Percentiles rank a stretch among this genome's conserved stretches.
phyloP scores from a whole-genome alignment of 2,113 vertebrate species.

The Epinephelus lanceolatus region DNA sequence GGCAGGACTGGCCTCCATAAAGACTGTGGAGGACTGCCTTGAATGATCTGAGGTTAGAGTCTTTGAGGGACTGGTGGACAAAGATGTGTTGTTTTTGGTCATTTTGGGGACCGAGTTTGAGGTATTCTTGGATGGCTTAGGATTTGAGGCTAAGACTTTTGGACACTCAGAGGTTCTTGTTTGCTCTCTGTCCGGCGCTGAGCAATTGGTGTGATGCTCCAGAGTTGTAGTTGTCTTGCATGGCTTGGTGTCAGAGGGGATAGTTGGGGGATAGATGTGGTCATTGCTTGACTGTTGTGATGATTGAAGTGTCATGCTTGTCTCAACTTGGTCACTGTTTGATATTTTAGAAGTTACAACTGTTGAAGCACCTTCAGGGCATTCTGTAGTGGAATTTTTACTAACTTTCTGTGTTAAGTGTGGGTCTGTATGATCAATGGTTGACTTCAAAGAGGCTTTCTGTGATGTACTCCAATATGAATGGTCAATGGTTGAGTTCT shows the following conservation, averaged over 20 bases:
- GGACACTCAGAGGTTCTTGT: constrained; percentile 1
- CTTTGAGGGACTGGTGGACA: constrained; percentile 1
- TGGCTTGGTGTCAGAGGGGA: not conserved
- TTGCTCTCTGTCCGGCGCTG: not conserved
- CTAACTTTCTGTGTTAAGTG: not conserved
- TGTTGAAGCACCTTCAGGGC: not conserved
- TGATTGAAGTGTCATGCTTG: not conserved
- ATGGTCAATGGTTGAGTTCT: not conserved
- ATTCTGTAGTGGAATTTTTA: not conserved
- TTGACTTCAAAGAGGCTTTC: constrained; percentile 15
- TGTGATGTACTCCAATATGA: not conserved
- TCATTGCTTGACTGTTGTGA: not conserved
- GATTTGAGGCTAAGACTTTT: not conserved
- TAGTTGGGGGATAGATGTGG: not conserved
- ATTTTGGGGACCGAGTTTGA: constrained; percentile 9
- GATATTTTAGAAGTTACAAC: not conserved
- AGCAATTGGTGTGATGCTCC: not conserved
- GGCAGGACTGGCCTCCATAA: not conserved
- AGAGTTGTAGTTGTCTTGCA: not conserved
- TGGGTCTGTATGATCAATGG: not conserved
- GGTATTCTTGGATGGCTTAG: not conserved
- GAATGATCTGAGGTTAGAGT: constrained; percentile 3
- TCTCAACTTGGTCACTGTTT: not conserved
- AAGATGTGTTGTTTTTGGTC: not conserved
- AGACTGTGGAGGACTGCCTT: not conserved